Conservation (phyloP, 2,113 vertebrate genomes). For the Brachyistius frenatus region DNA sequence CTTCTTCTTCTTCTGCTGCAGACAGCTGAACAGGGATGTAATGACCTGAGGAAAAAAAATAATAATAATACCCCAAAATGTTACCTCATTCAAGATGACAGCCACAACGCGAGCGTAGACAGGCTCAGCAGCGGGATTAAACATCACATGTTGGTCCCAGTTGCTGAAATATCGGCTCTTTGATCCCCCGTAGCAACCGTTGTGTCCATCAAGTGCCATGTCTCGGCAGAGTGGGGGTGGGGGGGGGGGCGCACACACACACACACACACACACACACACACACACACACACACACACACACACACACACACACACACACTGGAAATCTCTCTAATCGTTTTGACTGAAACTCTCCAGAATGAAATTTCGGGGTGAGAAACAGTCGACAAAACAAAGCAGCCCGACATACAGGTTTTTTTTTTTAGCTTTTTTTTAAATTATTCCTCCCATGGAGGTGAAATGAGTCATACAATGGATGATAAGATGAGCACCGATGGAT, state of each 20-base stretch:
- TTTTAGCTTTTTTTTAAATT: background rate
- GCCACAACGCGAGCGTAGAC: background rate
- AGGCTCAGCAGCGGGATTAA: conserved; percentile 32
- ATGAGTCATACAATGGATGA: conserved; percentile 42
- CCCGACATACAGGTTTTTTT: background rate
- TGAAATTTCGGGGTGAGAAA: background rate
- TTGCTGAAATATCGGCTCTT: conserved; percentile 5
- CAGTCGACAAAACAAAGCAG: background rate
- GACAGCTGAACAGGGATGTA: background rate
- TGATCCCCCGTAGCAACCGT: conserved; percentile 12
- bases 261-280: no score
- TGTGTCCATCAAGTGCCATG: conserved; percentile 20
- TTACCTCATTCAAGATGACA: background rate
- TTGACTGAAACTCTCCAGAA: background rate
- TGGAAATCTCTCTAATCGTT: background rate
- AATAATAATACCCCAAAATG: background rate
- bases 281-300: no score
- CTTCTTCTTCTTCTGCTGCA: background rate
- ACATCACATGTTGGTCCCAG: conserved; percentile 18
- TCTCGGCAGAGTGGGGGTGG: background rate
- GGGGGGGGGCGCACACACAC: no score
- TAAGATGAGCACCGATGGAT: conserved; percentile 57
- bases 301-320: no score
- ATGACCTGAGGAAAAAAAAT: background rate
- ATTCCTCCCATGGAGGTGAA: conserved; percentile 37